Conservation (phyloP, 2,797 vertebrate genomes). For the Eremophila alpestris region DNA sequence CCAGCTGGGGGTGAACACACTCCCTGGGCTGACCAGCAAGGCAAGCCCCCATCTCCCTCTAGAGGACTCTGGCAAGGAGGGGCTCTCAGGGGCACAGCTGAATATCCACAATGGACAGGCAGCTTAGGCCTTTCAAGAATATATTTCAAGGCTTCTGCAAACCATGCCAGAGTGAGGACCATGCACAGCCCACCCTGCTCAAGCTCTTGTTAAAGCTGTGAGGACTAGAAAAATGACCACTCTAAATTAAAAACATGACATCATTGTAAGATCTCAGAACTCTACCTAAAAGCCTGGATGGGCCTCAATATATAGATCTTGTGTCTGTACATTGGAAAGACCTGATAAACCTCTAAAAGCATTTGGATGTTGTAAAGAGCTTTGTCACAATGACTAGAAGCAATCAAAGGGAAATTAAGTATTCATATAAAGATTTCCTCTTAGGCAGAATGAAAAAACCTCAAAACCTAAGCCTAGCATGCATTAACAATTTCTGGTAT, state of each 20-base stretch:
- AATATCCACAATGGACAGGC: neutral
- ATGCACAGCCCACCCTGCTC: neutral
- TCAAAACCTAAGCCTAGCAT: neutral
- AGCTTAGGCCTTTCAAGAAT: neutral
- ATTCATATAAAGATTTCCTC: constrained; percentile 1
- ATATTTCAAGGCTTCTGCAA: neutral
- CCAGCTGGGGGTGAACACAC: rapidly evolving
- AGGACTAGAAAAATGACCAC: neutral
- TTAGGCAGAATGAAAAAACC: neutral
- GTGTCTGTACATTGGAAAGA: neutral
- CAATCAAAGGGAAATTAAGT: neutral
- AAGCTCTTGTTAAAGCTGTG: neutral
- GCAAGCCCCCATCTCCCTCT: neutral
- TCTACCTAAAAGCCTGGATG: neutral
- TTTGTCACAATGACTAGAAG: neutral
- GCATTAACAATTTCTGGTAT: neutral
- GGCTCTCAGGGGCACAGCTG: neutral
- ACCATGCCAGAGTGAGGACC: neutral
- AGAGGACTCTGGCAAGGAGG: neutral
- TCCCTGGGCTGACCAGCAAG: neutral
- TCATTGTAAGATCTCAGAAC: neutral
- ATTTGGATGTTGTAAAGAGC: neutral
- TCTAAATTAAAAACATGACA: neutral
- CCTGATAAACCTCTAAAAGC: neutral
- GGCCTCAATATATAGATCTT: neutral